Evolutionary conservation across 2,888 invertebrate species (phyloP), one percentile per base, ranked within the genome.

Genomic region (Siphlonurus alternatus): DNA sequence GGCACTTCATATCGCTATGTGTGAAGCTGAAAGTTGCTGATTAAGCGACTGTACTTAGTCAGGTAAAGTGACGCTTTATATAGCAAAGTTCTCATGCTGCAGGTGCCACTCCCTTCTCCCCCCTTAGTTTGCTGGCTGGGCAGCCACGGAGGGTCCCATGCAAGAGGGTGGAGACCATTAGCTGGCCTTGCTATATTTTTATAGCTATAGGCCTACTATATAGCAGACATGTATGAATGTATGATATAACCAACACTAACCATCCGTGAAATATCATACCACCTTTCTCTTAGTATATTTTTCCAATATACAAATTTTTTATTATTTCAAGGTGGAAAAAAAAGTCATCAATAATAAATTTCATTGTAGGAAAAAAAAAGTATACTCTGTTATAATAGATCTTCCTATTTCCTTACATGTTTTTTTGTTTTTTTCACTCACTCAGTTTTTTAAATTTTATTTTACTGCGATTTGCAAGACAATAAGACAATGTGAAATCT

Each of bases 1-100:
- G 59, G 59, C 63, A 63, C 63, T 63, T 63, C 63, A 63, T 63
- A 59, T 22, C 59, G 59, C 25, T 38, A 23, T 25, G 61, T 54
- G 54, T 54, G 23, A 56, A 19, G 62, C n/a, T n/a, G n/a, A 38
- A 15, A 38, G 38, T 38, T 38, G 38, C 38, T 38, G 38, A 5
- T 10, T 10, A 38, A 38, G 38, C 38, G 38, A 38, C 38, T 38
- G 38, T 38, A 15, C 38, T 38, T 5, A 38, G 15, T 38, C 38
- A 38, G 15, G 7, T 15, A 5, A 5, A 38, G 38, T 38, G 15
- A 10, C 38, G 15, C 7, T 15, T 38, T 38, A 38, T 38, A 38
- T 38, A 38, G 7, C 38, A 5, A 38, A 38, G 38, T 38, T 38
- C 38, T 38, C 38, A 15, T 38, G 15, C 38, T 5, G 5, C 5